These are phyloP conservation scores for Trichonephila clavata DNA, from an alignment of 1,140 invertebrate species.

Conservation along the genomic window DNA sequence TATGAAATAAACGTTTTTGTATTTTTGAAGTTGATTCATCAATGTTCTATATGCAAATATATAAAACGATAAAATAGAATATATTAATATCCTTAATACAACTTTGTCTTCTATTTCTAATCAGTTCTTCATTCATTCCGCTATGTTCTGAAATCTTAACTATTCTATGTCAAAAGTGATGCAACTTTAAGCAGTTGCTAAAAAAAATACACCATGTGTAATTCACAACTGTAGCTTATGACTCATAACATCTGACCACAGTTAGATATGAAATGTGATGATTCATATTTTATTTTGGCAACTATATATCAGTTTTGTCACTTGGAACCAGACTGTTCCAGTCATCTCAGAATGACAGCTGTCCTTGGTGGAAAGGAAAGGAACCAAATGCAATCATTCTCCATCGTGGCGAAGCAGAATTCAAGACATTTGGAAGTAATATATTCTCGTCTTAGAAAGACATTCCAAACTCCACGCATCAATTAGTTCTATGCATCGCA, in stretches of 20 bases:
- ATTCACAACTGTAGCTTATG: neutral
- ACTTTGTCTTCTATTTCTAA: too few species aligned
- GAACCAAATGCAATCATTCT: neutral
- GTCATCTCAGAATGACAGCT: neutral
- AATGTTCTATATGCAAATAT: too few species aligned
- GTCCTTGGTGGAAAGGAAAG: slow-evolving; percentile 6
- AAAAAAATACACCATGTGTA: too few species aligned
- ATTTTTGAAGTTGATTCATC: too few species aligned
- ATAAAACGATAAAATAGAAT: too few species aligned
- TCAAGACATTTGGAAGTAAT: slow-evolving; percentile 52
- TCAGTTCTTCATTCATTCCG: too few species aligned
- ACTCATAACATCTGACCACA: neutral
- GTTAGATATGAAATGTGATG: neutral
- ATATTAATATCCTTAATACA: too few species aligned
- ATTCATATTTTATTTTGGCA: neutral
- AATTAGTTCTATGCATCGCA: slow-evolving; percentile 41
- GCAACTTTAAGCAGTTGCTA: too few species aligned
- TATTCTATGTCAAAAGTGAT: too few species aligned
- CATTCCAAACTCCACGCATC: slow-evolving; percentile 22
- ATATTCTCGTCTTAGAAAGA: slow-evolving; percentile 17
- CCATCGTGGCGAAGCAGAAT: slow-evolving; percentile 3
- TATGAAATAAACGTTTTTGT: too few species aligned
- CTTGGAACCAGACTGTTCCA: neutral
- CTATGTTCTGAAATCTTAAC: too few species aligned
- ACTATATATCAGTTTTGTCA: neutral